Conservation (phyloP, 2,888 invertebrate species). For the Andrena minutula region DNA sequence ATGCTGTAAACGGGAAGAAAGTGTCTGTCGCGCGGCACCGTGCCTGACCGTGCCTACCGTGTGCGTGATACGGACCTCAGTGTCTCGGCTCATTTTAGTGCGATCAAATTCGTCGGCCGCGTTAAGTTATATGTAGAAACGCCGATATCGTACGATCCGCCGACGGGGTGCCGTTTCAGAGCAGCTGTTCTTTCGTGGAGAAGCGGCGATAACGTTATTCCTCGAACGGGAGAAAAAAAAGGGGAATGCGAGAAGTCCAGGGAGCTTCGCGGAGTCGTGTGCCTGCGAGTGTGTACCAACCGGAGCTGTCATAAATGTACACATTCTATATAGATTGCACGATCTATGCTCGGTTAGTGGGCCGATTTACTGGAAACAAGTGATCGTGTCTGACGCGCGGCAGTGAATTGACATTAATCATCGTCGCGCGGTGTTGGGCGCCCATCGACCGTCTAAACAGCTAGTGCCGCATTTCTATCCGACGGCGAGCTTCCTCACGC, state of each 20-base stretch:
- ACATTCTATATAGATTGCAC: slow-evolving; percentile 73
- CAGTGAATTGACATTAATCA: slow-evolving; percentile 73
- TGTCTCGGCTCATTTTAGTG: slow-evolving; percentile 39
- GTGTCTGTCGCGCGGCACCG: slow-evolving; percentile 77
- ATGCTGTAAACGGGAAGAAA: slow-evolving; percentile 61
- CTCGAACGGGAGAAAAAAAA: slow-evolving; percentile 27
- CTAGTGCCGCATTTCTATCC: slow-evolving; percentile 65
- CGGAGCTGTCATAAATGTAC: slow-evolving; percentile 73
- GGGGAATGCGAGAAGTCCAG: slow-evolving; percentile 52
- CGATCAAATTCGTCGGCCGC: slow-evolving; percentile 22
- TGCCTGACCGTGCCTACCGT: slow-evolving; percentile 67
- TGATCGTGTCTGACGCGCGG: slow-evolving; percentile 69
- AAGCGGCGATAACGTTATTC: slow-evolving; percentile 45
- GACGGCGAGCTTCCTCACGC: slow-evolving; percentile 64
- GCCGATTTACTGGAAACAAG: slow-evolving; percentile 72
- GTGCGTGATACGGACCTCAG: slow-evolving; percentile 58
- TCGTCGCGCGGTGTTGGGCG: slow-evolving; percentile 67
- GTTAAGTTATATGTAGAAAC: slow-evolving; percentile 33
- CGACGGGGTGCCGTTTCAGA: slow-evolving; percentile 36
- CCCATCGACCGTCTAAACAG: slow-evolving; percentile 60
- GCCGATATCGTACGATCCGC: slow-evolving; percentile 3
- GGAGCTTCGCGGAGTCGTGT: slow-evolving; percentile 45
- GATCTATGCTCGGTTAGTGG: slow-evolving; percentile 74
- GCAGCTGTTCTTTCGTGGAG: slow-evolving; percentile 16
- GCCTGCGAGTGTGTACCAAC: slow-evolving; percentile 56